A percentile compares a stretch with the other conserved stretches of the same genome.
These are phyloP conservation scores for Carlito syrichta DNA, from an alignment of 2,113 vertebrate genomes.

Conservation along the genomic window DNA sequence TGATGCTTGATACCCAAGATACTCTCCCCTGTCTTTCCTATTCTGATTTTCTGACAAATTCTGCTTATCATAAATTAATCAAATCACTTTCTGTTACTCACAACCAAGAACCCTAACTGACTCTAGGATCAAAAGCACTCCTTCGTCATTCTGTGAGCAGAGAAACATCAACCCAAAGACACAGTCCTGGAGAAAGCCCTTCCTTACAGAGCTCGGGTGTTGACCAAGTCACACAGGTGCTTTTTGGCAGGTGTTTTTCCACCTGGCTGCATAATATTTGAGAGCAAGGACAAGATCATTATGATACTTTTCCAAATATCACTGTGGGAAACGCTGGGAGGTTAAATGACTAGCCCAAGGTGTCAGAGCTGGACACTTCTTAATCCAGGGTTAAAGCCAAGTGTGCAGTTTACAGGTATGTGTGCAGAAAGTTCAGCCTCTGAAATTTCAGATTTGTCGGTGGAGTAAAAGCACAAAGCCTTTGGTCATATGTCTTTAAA, in stretches of 20 bases:
- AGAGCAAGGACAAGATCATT: background rate
- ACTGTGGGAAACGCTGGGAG: background rate
- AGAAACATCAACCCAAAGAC: background rate
- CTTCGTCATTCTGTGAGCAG: background rate
- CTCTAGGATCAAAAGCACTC: background rate
- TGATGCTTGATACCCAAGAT: background rate
- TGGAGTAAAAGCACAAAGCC: background rate
- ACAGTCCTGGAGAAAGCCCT: background rate
- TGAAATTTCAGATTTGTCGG: background rate
- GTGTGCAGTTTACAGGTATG: background rate
- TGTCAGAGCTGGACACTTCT: background rate
- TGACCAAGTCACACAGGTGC: too few species aligned
- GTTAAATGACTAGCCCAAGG: background rate
- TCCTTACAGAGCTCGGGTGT: background rate
- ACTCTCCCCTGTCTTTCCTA: background rate
- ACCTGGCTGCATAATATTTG: background rate
- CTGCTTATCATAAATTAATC: background rate
- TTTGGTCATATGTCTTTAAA: constrained; percentile 10
- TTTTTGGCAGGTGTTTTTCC: background rate
- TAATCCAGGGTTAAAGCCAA: constrained; percentile 24
- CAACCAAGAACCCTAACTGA: background rate
- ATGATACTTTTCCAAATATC: background rate
- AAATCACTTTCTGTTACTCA: background rate
- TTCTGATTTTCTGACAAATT: background rate
- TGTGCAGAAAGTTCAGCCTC: background rate